A percentile compares a stretch with the other conserved stretches of the same genome.
Conservation (phyloP, 2,797 vertebrate species). For the Masticophis lateralis region DNA sequence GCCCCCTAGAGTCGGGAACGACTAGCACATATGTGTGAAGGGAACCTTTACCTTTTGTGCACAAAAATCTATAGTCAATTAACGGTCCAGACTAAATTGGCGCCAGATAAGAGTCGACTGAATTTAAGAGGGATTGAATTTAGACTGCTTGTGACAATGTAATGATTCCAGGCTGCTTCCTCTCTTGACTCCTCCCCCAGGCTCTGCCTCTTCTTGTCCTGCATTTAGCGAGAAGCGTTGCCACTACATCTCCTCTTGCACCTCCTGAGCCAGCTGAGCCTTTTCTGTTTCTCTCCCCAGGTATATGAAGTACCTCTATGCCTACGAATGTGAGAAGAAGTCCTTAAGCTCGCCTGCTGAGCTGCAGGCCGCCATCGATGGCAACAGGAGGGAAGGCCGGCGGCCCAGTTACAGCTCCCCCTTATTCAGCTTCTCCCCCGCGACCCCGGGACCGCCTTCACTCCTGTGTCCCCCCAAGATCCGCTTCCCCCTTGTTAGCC, state of each 20-base stretch:
- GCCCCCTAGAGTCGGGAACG: too few relatives aligned
- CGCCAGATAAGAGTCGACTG: neutral
- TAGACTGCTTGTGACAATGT: neutral
- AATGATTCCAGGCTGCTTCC: neutral
- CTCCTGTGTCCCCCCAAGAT: conserved; percentile 89
- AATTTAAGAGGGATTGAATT: neutral
- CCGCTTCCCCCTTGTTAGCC: conserved; percentile 82
- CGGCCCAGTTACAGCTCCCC: conserved; percentile 93
- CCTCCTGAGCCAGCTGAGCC: neutral
- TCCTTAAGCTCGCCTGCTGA: conserved; percentile 91
- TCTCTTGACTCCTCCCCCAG: neutral
- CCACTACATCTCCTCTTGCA: neutral
- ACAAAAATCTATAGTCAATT: too few relatives aligned
- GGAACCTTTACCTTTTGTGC: too few relatives aligned
- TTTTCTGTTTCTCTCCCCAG: conserved; percentile 61
- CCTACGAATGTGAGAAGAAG: conserved; percentile 94
- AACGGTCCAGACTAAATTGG: neutral
- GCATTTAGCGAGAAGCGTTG: too few relatives aligned
- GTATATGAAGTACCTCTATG: conserved; percentile 99
- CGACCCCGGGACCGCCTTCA: conserved; percentile 71
- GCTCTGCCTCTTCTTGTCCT: neutral
- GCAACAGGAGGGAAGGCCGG: conserved; percentile 87
- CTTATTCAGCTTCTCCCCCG: conserved; percentile 84
- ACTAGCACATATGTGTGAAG: too few relatives aligned
- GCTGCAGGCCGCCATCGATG: conserved; percentile 94